Percentiles rank a stretch among this genome's conserved stretches.
Conservation (phyloP, 1,140 invertebrate species). For the Drosophila orosa region DNA sequence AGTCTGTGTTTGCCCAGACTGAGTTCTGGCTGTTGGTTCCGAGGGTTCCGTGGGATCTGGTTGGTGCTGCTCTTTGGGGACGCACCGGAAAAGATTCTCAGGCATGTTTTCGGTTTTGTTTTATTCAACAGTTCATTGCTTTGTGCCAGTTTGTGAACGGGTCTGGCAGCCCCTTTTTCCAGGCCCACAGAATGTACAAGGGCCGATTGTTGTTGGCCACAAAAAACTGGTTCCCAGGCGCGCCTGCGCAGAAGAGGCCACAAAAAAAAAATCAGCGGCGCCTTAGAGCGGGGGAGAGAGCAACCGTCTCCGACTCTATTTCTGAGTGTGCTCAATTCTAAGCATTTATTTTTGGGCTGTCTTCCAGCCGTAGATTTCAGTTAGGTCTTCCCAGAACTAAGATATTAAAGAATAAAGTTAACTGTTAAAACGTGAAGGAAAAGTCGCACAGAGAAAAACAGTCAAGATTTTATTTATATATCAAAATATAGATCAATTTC, state of each 20-base stretch:
- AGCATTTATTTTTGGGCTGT: conserved; percentile 50
- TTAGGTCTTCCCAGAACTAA: conserved; percentile 56
- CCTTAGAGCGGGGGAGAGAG: conserved; percentile 42
- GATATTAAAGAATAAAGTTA: conserved; percentile 43
- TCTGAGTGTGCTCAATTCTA: conserved; percentile 70
- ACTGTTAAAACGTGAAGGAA: conserved; percentile 15
- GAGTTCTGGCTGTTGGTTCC: conserved; percentile 34
- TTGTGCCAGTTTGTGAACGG: conserved; percentile 76
- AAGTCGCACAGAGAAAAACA: conserved; percentile 2
- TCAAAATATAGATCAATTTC: not conserved
- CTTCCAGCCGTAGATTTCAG: conserved; percentile 18
- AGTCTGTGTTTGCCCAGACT: conserved; percentile 63
- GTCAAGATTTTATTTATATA: too few relatives aligned
- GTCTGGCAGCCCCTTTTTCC: conserved; percentile 60
- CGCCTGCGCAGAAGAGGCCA: conserved; percentile 39
- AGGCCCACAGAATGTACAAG: conserved; percentile 57
- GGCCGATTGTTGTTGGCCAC: conserved; percentile 46
- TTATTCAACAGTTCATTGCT: conserved; percentile 79
- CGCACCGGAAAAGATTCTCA: conserved; percentile 78
- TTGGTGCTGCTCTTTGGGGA: conserved; percentile 22
- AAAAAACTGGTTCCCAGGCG: conserved; percentile 76
- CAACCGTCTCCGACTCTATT: conserved; percentile 42
- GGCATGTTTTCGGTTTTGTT: conserved; percentile 63
- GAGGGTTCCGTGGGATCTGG: conserved; percentile 10
- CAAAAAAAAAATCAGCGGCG: conserved; percentile 33